Base-by-base conservation (phyloP, 2,888 invertebrate species). In the Pachliopta kotzebuea region DNA sequence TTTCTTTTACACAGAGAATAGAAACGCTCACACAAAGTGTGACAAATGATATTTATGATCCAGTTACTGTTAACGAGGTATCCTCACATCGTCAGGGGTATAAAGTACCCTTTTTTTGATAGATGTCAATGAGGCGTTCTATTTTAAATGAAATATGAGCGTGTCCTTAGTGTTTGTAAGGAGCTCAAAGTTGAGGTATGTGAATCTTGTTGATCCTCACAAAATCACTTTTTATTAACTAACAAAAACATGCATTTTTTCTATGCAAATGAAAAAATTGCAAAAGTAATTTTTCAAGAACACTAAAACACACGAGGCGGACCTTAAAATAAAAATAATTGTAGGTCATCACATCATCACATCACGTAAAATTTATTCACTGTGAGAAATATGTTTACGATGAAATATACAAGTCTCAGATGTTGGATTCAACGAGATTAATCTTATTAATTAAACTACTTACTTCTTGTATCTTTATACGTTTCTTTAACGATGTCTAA, bases 401-500 rank as follows among this genome's bases (percentile, higher is more conserved):
- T n/a, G 45, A 45, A 18, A 45, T 45, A 45, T 45, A 45, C n/a
- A 45, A 45, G n/a, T 45, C 45, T n/a, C 45, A 8, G 45, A n/a
- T 45, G 45, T 45, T n/a, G 8, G 18, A n/a, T 45, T 18, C n/a
- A 45, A n/a, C 18, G 45, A n/a, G 45, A 24, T 24, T 45, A 52
- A 52, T 52, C n/a, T 20, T 20, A 52, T 52, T 31, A 31, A 53
- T n/a, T 52, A 63, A 56, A 56, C 45, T 62, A 81, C 96, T 94
- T 88, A 98, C 98, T 97, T 92, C 98, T 93, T n/a, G 97, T 96
- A 74, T 96, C 96, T 68, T 93, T 93, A 79, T 95, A 96, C 0
- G 98, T 98, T 71, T 96, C 95, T 64, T 95, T 93, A 49, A 98
- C 96, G 70, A 98, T 94, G 64, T 94, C 93, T 75, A 95, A 92